phyloP scores from a whole-genome alignment of 2,888 invertebrate genomes.

The Drosophila anomalata region DNA sequence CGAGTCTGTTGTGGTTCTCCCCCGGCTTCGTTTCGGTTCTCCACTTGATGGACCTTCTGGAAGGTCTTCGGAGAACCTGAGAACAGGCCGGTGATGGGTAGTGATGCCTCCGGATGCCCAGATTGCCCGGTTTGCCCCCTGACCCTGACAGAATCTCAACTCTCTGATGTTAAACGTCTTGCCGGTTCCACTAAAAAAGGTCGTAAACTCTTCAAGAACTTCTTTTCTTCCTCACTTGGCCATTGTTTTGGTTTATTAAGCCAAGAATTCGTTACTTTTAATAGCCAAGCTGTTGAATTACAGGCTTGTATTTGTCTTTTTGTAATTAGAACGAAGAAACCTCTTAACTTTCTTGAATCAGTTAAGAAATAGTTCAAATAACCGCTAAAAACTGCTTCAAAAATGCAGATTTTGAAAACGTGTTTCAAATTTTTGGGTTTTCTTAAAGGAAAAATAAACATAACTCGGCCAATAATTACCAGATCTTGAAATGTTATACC shows the following conservation, averaged over 20 bases:
- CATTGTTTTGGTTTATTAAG: neutral
- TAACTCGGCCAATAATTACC: too few relatives aligned
- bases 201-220: neutral
- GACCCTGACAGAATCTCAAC: neutral
- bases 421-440: too few relatives aligned
- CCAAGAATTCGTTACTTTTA: neutral
- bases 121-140: neutral
- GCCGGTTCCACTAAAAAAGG: neutral
- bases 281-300: neutral
- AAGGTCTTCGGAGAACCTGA: neutral
- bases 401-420: too few relatives aligned
- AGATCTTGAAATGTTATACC: too few relatives aligned
- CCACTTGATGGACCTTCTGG: neutral
- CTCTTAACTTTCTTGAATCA: too few relatives aligned
- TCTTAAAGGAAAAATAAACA: too few relatives aligned
- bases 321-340: neutral
- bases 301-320: neutral
- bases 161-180: neutral
- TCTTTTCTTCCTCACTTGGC: neutral
- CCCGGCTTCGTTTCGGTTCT: neutral
- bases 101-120: neutral
- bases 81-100: slow-evolving; percentile 12
- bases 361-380: too few relatives aligned
- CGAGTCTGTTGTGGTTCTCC: slow-evolving; percentile 9
- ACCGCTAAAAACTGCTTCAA: too few relatives aligned